Evolutionary conservation across 2,888 invertebrate genomes (phyloP).

Genomic region (Lochmaea capreae): DNA sequence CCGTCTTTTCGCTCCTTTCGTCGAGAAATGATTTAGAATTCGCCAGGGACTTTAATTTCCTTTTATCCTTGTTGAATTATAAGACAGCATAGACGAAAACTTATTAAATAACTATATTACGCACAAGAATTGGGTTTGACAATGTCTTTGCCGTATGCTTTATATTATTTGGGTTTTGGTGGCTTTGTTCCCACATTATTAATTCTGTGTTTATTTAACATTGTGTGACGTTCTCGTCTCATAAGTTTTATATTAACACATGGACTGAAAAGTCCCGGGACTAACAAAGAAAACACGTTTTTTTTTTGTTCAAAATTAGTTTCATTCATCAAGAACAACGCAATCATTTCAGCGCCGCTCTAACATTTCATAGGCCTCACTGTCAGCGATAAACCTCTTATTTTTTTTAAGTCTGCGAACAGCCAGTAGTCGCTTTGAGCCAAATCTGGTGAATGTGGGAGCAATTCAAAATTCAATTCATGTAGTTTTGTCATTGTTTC

Average conservation of each 20-base stretch:
- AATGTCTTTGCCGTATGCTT: slow-evolving; percentile 31
- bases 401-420: no score
- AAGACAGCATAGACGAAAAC: slow-evolving; percentile 46
- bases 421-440: no score
- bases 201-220: slow-evolving; percentile 30
- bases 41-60: slow-evolving; percentile 56
- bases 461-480: no score
- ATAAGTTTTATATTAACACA: neutral
- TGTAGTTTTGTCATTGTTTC: no score
- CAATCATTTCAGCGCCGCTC: no score
- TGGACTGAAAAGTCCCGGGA: no score
- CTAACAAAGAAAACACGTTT: no score
- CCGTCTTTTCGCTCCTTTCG: slow-evolving; percentile 46
- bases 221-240: neutral
- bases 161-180: slow-evolving; percentile 32
- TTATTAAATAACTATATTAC: slow-evolving; percentile 50
- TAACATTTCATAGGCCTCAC: no score
- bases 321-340: no score
- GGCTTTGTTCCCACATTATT: slow-evolving; percentile 25
- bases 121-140: slow-evolving; percentile 41
- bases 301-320: no score
- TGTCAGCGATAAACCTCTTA: no score
- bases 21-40: slow-evolving; percentile 54
- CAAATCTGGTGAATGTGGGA: no score
- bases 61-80: slow-evolving; percentile 52